phyloP scores from a whole-genome alignment of 2,888 invertebrate species.

The Cheilosia vulpina region DNA sequence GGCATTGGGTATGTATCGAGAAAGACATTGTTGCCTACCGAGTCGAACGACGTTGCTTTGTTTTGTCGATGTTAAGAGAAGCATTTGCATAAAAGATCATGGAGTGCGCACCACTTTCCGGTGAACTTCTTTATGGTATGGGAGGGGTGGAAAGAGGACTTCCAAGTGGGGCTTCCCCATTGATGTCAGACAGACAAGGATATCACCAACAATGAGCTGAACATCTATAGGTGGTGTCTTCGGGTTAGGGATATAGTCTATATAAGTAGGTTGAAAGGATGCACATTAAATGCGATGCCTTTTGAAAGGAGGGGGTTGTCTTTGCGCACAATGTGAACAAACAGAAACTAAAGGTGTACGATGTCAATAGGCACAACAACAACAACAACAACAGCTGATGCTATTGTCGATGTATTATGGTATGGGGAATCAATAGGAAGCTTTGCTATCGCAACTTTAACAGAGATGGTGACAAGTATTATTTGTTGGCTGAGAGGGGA shows the following conservation, averaged over 20 bases:
- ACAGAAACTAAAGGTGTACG: slow-evolving; percentile 21
- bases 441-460: slow-evolving; percentile 13
- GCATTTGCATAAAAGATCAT: slow-evolving; percentile 51
- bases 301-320: slow-evolving; percentile 7
- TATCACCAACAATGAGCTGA: slow-evolving; percentile 26
- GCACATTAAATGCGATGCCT: slow-evolving; percentile 53
- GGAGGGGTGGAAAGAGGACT: not conserved
- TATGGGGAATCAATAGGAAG: not conserved
- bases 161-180: slow-evolving; percentile 28
- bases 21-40: slow-evolving; percentile 20
- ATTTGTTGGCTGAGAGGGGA: not conserved
- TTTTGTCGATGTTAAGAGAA: slow-evolving; percentile 31
- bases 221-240: not conserved
- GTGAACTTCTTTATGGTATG: slow-evolving; percentile 29
- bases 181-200: slow-evolving; percentile 49
- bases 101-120: slow-evolving; percentile 40
- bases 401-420: not conserved
- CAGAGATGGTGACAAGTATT: not conserved
- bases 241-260: not conserved
- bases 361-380: not conserved
- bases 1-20: not conserved
- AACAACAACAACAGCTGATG: not conserved
- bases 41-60: slow-evolving; percentile 27
- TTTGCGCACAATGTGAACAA: slow-evolving; percentile 23
- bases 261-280: slow-evolving; percentile 5